phyloP scores from a whole-genome alignment of 1,140 invertebrate species.

The Danaus melanippus region DNA sequence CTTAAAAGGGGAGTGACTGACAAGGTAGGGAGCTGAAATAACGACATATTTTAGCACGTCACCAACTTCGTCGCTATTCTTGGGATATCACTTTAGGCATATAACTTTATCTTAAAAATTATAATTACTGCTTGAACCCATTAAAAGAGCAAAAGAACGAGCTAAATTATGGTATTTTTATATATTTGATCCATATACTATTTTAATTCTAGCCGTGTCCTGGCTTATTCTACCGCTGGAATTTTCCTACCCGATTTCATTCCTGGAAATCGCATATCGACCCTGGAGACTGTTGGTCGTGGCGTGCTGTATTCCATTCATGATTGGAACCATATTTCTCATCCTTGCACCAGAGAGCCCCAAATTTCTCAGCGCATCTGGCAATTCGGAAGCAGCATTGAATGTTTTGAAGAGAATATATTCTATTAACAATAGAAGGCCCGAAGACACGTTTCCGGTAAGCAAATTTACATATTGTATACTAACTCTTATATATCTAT shows the following conservation, averaged over 20 bases:
- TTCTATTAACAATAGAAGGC: slow-evolving; percentile 66
- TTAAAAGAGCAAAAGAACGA: background rate
- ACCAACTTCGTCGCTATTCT: too few species aligned
- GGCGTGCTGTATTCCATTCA: slow-evolving; percentile 76
- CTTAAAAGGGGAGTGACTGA: too few species aligned
- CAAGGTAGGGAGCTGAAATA: too few species aligned
- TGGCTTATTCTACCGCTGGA: slow-evolving; percentile 78
- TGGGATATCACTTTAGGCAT: too few species aligned
- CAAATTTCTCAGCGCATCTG: slow-evolving; percentile 76
- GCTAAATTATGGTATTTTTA: background rate
- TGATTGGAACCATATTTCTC: slow-evolving; percentile 73
- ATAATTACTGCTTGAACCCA: background rate
- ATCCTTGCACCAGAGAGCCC: slow-evolving; percentile 80
- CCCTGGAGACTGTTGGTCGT: slow-evolving; percentile 81
- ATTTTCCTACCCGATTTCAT: slow-evolving; percentile 47
- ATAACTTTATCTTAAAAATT: background rate
- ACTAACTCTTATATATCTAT: too few species aligned
- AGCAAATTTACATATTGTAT: slow-evolving; percentile 13
- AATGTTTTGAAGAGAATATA: slow-evolving; percentile 73
- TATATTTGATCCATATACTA: too few species aligned
- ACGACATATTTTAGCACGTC: too few species aligned
- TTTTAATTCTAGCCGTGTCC: slow-evolving; percentile 72
- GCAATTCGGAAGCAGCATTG: slow-evolving; percentile 71
- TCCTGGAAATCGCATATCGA: slow-evolving; percentile 66
- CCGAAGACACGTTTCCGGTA: slow-evolving; percentile 47